These are phyloP conservation scores for Drosophila pruinosa DNA, from an alignment of 1,140 invertebrate genomes.

Conservation along the genomic window DNA sequence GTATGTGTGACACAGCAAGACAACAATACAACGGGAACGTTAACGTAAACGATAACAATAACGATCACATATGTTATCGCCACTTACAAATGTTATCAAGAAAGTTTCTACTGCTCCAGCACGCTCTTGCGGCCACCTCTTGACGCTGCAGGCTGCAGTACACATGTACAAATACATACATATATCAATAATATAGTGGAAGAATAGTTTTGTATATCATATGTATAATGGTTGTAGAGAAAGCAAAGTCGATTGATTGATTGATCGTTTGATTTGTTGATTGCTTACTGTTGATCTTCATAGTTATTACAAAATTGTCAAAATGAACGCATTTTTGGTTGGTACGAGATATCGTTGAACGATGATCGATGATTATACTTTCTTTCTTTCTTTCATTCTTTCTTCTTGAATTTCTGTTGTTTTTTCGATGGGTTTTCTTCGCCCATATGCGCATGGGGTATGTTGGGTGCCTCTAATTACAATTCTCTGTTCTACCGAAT, in stretches of 20 bases:
- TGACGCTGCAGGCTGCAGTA: slow-evolving; percentile 79
- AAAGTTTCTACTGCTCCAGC: slow-evolving; percentile 81
- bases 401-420: slow-evolving; percentile 29
- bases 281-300: slow-evolving; percentile 53
- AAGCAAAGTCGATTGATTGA: slow-evolving; percentile 75
- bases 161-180: slow-evolving; percentile 76
- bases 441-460: slow-evolving; percentile 24
- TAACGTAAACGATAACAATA: slow-evolving; percentile 21
- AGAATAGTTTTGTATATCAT: slow-evolving; percentile 59
- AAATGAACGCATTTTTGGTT: slow-evolving; percentile 79
- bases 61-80: slow-evolving; percentile 16
- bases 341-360: slow-evolving; percentile 60
- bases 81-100: slow-evolving; percentile 83
- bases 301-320: slow-evolving; percentile 45
- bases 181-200: slow-evolving; percentile 75
- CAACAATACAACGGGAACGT: slow-evolving; percentile 41
- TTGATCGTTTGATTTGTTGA: slow-evolving; percentile 36
- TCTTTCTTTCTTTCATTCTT: slow-evolving; percentile 20
- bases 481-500: slow-evolving; percentile 74
- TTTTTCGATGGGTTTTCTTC: slow-evolving; percentile 15
- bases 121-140: slow-evolving; percentile 77
- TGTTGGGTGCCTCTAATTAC: slow-evolving; percentile 61
- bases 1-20: slow-evolving; percentile 22
- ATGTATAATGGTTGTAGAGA: slow-evolving; percentile 68
- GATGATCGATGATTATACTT: slow-evolving; percentile 25